Conservation (phyloP, 2,888 invertebrate species). For the Allolobophora icterica region DNA sequence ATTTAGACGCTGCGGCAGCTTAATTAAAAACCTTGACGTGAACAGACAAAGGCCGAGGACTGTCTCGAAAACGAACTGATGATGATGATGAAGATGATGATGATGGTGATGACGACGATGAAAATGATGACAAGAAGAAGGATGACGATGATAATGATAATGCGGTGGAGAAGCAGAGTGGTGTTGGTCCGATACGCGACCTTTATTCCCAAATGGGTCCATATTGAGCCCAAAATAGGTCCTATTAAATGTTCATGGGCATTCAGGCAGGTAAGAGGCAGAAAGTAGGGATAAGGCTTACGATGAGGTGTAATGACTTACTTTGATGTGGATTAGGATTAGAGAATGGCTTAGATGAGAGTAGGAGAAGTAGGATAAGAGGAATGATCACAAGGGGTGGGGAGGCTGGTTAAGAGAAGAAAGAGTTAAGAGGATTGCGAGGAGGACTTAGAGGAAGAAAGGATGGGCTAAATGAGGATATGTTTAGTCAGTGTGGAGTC, state of each 20-base stretch:
- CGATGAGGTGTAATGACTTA: neutral
- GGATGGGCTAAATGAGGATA: neutral
- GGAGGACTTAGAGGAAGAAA: neutral
- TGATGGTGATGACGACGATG: neutral
- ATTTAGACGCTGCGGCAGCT: neutral
- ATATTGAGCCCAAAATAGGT: too few species aligned
- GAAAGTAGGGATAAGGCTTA: neutral
- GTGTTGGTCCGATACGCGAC: too few species aligned
- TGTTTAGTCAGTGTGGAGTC: neutral
- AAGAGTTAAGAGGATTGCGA: neutral
- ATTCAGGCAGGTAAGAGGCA: neutral
- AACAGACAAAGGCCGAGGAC: neutral
- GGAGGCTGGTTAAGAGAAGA: neutral
- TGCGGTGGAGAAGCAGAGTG: too few species aligned
- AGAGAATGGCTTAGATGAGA: neutral
- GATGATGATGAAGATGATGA: neutral
- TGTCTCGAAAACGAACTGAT: neutral
- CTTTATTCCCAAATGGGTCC: too few species aligned
- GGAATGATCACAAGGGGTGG: neutral
- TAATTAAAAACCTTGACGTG: neutral
- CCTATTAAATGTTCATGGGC: too few species aligned
- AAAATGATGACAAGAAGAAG: too few species aligned
- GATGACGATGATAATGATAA: too few species aligned
- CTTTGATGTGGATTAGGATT: neutral
- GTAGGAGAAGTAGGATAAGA: neutral